Base-by-base conservation (phyloP, 2,113 vertebrate species). In the Anas platyrhynchos region DNA sequence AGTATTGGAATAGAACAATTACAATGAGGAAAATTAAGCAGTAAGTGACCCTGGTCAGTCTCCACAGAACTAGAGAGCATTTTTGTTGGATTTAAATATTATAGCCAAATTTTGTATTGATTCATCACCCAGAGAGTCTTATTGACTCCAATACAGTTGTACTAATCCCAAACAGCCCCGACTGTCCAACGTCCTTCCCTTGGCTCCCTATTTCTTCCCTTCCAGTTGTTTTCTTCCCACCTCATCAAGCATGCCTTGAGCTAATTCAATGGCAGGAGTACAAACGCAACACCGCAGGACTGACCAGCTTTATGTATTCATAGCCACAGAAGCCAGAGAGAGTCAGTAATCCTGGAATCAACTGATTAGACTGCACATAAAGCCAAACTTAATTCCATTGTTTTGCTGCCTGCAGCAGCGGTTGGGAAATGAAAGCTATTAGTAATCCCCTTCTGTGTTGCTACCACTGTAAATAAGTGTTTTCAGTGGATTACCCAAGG, bases 351-450 rank as follows among this genome's bases (percentile, higher is more conserved):
- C 89, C 81, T 94, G 67, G 50, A 86, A 68, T 78, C 58, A 81
- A 83, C 83, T 66, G 59, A 78, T 93, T 69, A 83, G 59, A 69
- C 81, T 71, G 55, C 59, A 75, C 31, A 71, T 69, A 94, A 88
- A 92, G 43, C 54, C 85, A 89, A 94, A 68, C 79, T 48, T 90
- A 68, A 86, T 88, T 95, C 83, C 69, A 83, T 93, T 91, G 67
- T 94, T 97, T 94, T 82, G 43, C 80, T 92, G 77, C 91, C 90
- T 76, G 68, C 77, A 85, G 86, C 65, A 69, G 44, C 17, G 52
- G 76, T 52, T 91, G 52, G 62, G 65, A 91, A 94, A 92, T 26
- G 29, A 95, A 96, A 91, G 76, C 44, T 94, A 76, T 89, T 89
- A 89, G 80, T 80, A 94, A 95, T 91, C 76, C n/a, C 44, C n/a